Base-by-base conservation (phyloP, 64 coral and sea anemone species). In the Acropora yongei region DNA sequence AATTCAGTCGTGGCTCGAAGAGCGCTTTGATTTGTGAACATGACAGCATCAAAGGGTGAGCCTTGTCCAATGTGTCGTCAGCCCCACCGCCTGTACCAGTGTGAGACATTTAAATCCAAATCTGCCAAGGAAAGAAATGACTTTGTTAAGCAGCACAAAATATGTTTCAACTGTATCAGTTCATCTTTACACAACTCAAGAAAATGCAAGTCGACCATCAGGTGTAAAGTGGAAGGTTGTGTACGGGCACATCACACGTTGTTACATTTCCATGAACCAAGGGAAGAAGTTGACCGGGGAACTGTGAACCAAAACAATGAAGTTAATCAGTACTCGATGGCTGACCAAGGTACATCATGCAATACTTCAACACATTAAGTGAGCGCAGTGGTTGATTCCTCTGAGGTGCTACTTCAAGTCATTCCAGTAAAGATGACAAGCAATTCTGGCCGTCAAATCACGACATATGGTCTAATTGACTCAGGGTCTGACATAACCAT, bases 401-500 rank as follows among this genome's bases (percentile, higher is more conserved):
- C 17, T 44, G 44, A 92, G 40, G 66, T 93, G 8, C 45, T 93
- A 6, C 77, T 93, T 20, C 91, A 93, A 78, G 77, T 93, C 2
- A 93, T 93, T 39, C 91, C 91, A 41, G 44, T 93, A 4, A 60
- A 67, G 72, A 74, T 87, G 8, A 93, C 80, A 11, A 80, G 77
- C 43, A 47, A 88, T 0, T 19, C 66, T 43, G 77, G 91, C 63
- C 41, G 60, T 48, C 44, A 78, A 53, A 78, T 93, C 9, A 87
- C 91, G 41, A 93, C 91, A 3, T 93, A 80, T 87, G 76, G 75
- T 60, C 91, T 93, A 55, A 1, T 93, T 3, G 91, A 93, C 48
- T 86, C 82, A 39, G 91, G 91, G 39, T 93, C 76, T 40, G 84
- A 87, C 67, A 44, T 93, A 55, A 93, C 83, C 14, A 93, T 93